phyloP scores from a whole-genome alignment of 2,888 invertebrate genomes.

The Cinara cedri region DNA sequence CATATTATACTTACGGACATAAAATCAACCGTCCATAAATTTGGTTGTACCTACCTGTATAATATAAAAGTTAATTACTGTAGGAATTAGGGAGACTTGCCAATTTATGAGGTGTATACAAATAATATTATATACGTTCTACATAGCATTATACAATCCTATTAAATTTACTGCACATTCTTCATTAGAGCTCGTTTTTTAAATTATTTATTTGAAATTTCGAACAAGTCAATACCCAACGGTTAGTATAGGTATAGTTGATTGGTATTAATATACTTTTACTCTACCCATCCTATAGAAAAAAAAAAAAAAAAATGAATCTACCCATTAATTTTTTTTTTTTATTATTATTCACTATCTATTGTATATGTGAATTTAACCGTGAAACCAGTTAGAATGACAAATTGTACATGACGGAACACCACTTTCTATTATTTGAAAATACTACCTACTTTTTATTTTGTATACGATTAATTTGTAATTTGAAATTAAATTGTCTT shows the following conservation, averaged over 20 bases:
- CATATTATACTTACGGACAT: too few species aligned
- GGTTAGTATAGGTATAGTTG: too few species aligned
- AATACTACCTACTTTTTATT: background rate
- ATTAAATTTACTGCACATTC: background rate
- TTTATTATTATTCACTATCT: background rate
- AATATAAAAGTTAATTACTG: too few species aligned
- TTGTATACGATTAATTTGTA: background rate
- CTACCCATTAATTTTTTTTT: background rate
- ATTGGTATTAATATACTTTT: slow-evolving; percentile 22
- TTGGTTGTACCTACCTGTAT: too few species aligned
- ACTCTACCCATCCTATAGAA: background rate
- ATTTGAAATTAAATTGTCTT: background rate
- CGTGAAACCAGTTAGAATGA: slow-evolving; percentile 26
- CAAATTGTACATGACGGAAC: background rate
- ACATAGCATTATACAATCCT: too few species aligned
- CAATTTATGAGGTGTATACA: too few species aligned
- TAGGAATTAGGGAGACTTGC: too few species aligned
- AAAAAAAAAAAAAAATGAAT: background rate
- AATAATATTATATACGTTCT: too few species aligned
- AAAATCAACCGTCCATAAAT: too few species aligned
- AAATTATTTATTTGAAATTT: background rate
- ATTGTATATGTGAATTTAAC: slow-evolving; percentile 29
- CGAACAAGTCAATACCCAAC: background rate
- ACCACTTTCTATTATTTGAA: slow-evolving; percentile 8
- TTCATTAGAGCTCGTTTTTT: too few species aligned